These are phyloP conservation scores for Unio pictorum DNA, from an alignment of 2,888 invertebrate genomes.

Conservation along the genomic window DNA sequence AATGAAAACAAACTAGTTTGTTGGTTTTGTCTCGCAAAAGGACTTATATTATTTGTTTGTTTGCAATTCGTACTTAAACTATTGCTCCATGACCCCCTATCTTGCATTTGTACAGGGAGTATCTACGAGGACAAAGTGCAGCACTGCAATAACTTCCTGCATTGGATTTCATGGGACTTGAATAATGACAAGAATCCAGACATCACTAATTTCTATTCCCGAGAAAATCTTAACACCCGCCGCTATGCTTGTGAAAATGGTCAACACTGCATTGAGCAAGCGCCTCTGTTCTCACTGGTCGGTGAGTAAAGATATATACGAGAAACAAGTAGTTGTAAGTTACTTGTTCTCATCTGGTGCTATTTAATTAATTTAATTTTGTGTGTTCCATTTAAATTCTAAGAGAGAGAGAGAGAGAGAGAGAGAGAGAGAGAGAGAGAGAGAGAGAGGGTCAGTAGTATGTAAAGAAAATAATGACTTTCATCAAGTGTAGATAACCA, in stretches of 20 bases:
- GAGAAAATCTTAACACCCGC: constrained; percentile 34
- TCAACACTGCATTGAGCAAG: constrained; percentile 46
- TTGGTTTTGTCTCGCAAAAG: neutral
- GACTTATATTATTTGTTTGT: neutral
- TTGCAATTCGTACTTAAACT: too few species aligned
- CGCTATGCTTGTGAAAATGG: constrained; percentile 41
- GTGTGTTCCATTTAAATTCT: too few species aligned
- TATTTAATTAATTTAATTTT: too few species aligned
- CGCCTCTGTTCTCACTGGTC: constrained; percentile 49
- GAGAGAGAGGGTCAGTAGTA: too few species aligned
- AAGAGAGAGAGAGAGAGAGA: too few species aligned
- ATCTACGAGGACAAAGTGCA: constrained; percentile 44
- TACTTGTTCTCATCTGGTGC: too few species aligned
- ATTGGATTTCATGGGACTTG: constrained; percentile 52
- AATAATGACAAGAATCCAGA: constrained; percentile 34
- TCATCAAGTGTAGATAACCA: too few species aligned
- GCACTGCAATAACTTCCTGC: constrained; percentile 54
- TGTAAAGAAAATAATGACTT: too few species aligned
- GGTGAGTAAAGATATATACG: constrained; percentile 28
- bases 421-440: too few species aligned
- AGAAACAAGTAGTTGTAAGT: neutral
- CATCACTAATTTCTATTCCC: constrained; percentile 46
- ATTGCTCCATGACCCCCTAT: too few species aligned
- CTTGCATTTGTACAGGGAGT: constrained; percentile 25
- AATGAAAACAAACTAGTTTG: too few species aligned